Conservation (phyloP, 2,113 vertebrate species). For the Cyprinodon brontotheroides region DNA sequence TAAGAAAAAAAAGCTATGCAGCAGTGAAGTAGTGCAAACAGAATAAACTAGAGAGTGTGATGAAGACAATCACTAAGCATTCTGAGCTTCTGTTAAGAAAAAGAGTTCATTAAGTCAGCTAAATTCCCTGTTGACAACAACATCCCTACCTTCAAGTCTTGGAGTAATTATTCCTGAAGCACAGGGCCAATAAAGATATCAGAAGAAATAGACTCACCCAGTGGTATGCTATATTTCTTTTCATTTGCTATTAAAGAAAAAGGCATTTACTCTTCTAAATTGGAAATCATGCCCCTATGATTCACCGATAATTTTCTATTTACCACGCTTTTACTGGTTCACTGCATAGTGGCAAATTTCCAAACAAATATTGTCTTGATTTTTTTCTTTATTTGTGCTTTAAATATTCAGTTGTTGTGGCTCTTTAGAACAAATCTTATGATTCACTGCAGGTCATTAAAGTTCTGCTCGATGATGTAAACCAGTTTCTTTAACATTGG, state of each 20-base stretch:
- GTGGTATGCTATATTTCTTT: slow-evolving; percentile 26
- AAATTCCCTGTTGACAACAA: slow-evolving; percentile 58
- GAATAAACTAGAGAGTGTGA: slow-evolving; percentile 37
- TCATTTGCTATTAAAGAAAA: slow-evolving; percentile 21
- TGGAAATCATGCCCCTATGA: slow-evolving; percentile 56
- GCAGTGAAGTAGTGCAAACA: slow-evolving; percentile 56
- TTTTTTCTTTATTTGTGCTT: slow-evolving; percentile 39
- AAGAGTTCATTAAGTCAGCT: slow-evolving; percentile 64
- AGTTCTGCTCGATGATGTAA: slow-evolving; percentile 21
- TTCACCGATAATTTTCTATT: slow-evolving; percentile 63
- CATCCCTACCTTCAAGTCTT: slow-evolving; percentile 41
- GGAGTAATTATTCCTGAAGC: slow-evolving; percentile 64
- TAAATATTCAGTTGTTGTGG: slow-evolving; percentile 35
- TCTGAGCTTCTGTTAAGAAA: slow-evolving; percentile 61
- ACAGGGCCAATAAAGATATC: slow-evolving; percentile 52
- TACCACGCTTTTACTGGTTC: slow-evolving; percentile 49
- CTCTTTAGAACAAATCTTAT: slow-evolving; percentile 7
- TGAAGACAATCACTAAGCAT: slow-evolving; percentile 57
- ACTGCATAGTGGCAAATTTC: slow-evolving; percentile 23
- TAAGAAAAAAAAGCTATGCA: slow-evolving; percentile 28
- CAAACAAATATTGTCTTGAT: no score
- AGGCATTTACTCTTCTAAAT: slow-evolving; percentile 53
- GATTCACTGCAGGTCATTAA: slow-evolving; percentile 18
- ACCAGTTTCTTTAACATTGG: not conserved
- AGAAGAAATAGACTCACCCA: slow-evolving; percentile 34